Percentiles rank a stretch among this genome's conserved stretches.
Evolutionary conservation across 2,888 invertebrate species (phyloP).

Genomic region (Stenodera caucasica): DNA sequence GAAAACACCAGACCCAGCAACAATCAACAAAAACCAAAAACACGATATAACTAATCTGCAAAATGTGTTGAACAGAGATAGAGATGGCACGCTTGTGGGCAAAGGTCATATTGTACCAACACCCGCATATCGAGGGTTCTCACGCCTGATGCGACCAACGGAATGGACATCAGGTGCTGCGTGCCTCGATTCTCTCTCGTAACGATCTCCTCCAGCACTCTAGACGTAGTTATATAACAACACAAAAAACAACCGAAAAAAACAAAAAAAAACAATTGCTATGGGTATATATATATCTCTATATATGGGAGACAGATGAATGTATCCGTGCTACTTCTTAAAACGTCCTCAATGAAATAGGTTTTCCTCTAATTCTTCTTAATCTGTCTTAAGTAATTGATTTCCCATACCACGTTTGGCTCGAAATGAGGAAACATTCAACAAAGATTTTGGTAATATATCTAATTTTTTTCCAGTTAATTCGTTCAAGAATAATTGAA

Average conservation of each 20-base stretch:
- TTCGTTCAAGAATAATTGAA: no score
- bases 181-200: slow-evolving; percentile 13
- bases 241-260: background rate
- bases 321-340: background rate
- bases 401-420: slow-evolving; percentile 5
- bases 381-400: slow-evolving; percentile 15
- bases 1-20: no score
- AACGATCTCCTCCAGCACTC: background rate
- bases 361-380: slow-evolving; percentile 2
- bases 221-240: background rate
- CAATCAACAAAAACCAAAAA: no score
- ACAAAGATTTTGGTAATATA: background rate
- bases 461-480: background rate
- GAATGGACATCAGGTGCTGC: slow-evolving; percentile 31
- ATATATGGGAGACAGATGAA: background rate
- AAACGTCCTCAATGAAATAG: slow-evolving; percentile 11
- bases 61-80: slow-evolving; percentile 18
- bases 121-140: slow-evolving; percentile 41
- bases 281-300: background rate
- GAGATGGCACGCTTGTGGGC: slow-evolving; percentile 30
- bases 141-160: slow-evolving; percentile 32
- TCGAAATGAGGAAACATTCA: background rate
- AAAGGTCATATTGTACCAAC: slow-evolving; percentile 38
- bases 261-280: no score
- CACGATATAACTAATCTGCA: no score